Base-by-base conservation (phyloP, 2,888 invertebrate genomes). In the Xylota segnis region DNA sequence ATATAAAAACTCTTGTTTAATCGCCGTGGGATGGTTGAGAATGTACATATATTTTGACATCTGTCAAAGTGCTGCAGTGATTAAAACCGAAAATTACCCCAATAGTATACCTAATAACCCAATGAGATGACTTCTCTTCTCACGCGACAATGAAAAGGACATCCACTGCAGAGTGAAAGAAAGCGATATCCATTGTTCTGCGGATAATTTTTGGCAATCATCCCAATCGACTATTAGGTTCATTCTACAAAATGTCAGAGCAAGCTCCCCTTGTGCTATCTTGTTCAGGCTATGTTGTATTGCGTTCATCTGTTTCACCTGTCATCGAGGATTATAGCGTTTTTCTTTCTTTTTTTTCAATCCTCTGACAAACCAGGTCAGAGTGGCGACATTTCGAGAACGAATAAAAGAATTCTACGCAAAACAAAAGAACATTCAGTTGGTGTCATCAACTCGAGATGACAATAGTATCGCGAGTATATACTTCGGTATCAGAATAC, bases 201-300 rank as follows among this genome's bases (percentile, higher is more conserved):
- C 18, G 40, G 71, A 82, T 59, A 77, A 32, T 5, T 61, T 71
- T 86, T 86, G 86, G 82, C 82, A 82, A 82, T 68, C 72, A 77
- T 86, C 86, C 86, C 76, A 86, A 82, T 86, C 76, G 76, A 72
- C 76, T 45, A 76, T 63, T 70, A 45, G 50, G 63, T 63, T 65
- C 58, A 65, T 65, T 71, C 29, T 43, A 65, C 4, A 43, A 65
- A 75, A 74, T 45, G 45, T 70, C 70, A 66, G 59, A 54, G 61
- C 27, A 54, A 47, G 16, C 66, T n/a, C 43, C 9, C 23, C 37
- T 12, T 18, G 1, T n/a, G 6, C 43, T 27, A 32, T 14, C 37
- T 10, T 9, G 45, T 47, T 32, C 10, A 34, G 7, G 7, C 37
- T 37, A 18, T 54, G 32, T 18, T 47, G 63, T 9, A 43, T 45